These are phyloP conservation scores for Fragum whitleyi DNA, from an alignment of 2,888 invertebrate species.

Conservation along the genomic window DNA sequence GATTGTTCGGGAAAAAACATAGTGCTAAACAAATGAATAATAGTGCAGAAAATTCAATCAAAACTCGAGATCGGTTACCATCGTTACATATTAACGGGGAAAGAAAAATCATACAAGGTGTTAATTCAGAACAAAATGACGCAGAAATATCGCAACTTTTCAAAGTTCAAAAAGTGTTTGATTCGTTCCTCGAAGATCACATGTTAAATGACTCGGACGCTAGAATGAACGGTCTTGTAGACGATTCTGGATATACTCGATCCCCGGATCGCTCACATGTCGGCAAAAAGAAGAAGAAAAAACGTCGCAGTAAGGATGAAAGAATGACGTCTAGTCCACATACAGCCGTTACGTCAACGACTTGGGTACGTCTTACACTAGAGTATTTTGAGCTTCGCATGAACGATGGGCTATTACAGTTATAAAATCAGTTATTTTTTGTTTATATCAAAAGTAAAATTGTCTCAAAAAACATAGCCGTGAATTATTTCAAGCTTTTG, in stretches of 20 bases:
- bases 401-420: too few relatives aligned
- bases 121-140: background rate
- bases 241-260: slow-evolving; percentile 2
- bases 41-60: background rate
- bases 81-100: background rate
- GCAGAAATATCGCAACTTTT: slow-evolving; percentile 9
- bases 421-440: too few relatives aligned
- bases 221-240: slow-evolving; percentile 11
- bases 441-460: too few relatives aligned
- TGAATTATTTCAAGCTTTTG: too few relatives aligned
- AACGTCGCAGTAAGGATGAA: slow-evolving; percentile 11
- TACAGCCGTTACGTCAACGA: slow-evolving; percentile 26
- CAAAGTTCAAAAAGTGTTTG: slow-evolving; percentile 16
- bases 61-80: background rate
- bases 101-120: slow-evolving; percentile 17
- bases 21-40: background rate
- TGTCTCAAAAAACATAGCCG: too few relatives aligned
- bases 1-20: background rate
- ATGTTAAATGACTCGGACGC: background rate
- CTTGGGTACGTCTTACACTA: slow-evolving; percentile 36
- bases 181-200: background rate
- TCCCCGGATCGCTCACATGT: slow-evolving; percentile 11
- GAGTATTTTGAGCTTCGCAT: too few relatives aligned
- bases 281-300: slow-evolving; percentile 25
- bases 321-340: slow-evolving; percentile 19